These are phyloP conservation scores for Holothuria leucospilota DNA, from an alignment of 53 echinoderm and acorn worm genomes.

Conservation along the genomic window DNA sequence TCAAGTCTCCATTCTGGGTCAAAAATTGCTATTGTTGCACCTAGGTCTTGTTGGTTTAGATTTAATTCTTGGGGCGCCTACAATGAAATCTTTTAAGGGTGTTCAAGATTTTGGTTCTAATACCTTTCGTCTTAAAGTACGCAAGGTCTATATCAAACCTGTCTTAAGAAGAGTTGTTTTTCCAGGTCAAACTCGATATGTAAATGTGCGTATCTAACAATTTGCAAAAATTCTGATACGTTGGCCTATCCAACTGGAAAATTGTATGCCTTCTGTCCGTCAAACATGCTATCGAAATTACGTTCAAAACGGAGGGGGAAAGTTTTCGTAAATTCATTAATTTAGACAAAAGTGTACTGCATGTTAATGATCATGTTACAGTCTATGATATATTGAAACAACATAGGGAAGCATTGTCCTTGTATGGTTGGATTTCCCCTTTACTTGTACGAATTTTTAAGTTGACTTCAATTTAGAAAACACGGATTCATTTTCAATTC, in stretches of 20 bases:
- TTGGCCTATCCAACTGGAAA: neutral
- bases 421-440: slow-evolving; percentile 49
- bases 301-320: neutral
- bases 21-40: no score
- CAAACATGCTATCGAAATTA: neutral
- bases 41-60: no score
- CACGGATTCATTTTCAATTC: slow-evolving; percentile 12
- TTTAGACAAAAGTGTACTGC: slow-evolving; percentile 7
- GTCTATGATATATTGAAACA: neutral
- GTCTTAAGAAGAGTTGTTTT: neutral
- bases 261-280: no score
- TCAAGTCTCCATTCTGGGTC: no score
- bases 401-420: slow-evolving; percentile 31
- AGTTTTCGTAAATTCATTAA: slow-evolving; percentile 10
- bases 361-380: neutral
- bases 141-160: neutral
- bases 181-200: neutral
- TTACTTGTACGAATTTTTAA: slow-evolving; percentile 13
- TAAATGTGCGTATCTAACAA: neutral
- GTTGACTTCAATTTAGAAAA: slow-evolving; percentile 4
- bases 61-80: no score
- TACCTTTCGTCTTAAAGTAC: no score
- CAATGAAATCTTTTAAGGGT: no score
- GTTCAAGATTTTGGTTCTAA: no score
- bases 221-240: neutral